Percentiles rank a stretch among this genome's conserved stretches.
Conservation (phyloP, 2,797 vertebrate genomes). For the Coendou prehensilis region DNA sequence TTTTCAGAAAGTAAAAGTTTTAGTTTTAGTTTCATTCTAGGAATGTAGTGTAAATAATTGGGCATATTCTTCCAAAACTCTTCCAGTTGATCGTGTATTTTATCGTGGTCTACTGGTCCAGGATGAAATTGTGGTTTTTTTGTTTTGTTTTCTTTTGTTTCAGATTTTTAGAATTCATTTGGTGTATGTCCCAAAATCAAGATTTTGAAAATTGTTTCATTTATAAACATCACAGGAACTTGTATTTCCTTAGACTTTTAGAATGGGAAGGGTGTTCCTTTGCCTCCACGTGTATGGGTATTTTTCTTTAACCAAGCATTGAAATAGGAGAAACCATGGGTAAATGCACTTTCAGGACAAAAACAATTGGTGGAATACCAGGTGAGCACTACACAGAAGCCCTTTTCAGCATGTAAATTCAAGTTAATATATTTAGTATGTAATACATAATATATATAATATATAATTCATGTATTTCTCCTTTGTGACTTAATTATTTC, state of each 20-base stretch:
- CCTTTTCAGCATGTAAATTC: neutral
- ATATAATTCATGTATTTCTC: neutral
- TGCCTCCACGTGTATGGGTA: neutral
- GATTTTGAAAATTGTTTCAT: neutral
- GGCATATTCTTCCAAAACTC: neutral
- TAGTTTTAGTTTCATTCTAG: neutral
- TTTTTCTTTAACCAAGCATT: neutral
- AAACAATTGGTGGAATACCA: neutral
- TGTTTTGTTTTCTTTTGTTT: too few relatives aligned
- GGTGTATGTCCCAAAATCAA: neutral
- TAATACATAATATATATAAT: neutral
- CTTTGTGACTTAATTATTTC: constrained; percentile 9
- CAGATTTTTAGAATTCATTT: neutral
- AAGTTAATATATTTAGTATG: neutral
- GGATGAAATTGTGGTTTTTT: neutral
- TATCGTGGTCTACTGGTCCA: neutral
- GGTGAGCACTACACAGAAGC: neutral
- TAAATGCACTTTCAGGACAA: neutral
- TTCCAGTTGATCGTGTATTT: neutral
- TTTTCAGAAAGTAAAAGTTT: neutral
- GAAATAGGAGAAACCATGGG: neutral
- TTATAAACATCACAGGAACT: neutral
- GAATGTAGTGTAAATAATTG: neutral
- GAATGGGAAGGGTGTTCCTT: neutral
- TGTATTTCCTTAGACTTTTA: neutral